phyloP scores from a whole-genome alignment of 2,113 vertebrate species.

The Eleginops maclovinus region DNA sequence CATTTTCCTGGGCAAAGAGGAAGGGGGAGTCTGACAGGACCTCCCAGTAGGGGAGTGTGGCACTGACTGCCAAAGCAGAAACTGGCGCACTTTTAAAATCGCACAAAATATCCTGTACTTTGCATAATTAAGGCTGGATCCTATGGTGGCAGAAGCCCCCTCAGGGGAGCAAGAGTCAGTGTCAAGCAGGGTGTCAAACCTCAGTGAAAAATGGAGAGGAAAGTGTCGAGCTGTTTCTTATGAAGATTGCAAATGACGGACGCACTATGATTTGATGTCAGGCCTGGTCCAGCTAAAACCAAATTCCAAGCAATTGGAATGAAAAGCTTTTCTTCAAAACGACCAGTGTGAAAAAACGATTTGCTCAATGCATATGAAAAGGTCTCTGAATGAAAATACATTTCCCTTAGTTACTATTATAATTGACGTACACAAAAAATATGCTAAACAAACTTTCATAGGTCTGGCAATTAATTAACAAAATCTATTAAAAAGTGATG shows the following conservation, averaged over 20 bases:
- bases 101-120: slow-evolving; percentile 84
- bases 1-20: slow-evolving; percentile 80
- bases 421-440: slow-evolving; percentile 35
- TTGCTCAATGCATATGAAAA: slow-evolving; percentile 1
- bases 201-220: slow-evolving; percentile 71
- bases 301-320: slow-evolving; percentile 14
- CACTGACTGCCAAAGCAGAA: slow-evolving; percentile 80
- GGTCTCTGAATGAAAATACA: slow-evolving; percentile 9
- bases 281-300: slow-evolving; percentile 47
- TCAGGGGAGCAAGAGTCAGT: slow-evolving; percentile 74
- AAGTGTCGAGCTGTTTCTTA: slow-evolving; percentile 65
- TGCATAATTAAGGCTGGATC: slow-evolving; percentile 84
- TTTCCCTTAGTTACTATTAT: slow-evolving; percentile 9
- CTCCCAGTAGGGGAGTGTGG: slow-evolving; percentile 81
- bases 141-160: slow-evolving; percentile 79
- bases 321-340: slow-evolving; percentile 20
- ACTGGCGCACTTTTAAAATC: slow-evolving; percentile 82
- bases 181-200: slow-evolving; percentile 77
- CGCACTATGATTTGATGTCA: slow-evolving; percentile 40
- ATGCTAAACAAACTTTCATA: slow-evolving; percentile 56
- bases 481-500: slow-evolving; percentile 69
- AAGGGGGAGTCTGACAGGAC: slow-evolving; percentile 83
- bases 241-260: slow-evolving; percentile 53
- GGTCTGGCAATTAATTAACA: slow-evolving; percentile 71
- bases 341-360: slow-evolving; percentile 11